Evolutionary conservation across 2,888 invertebrate species (phyloP).

Genomic region (Apodemia mormo): DNA sequence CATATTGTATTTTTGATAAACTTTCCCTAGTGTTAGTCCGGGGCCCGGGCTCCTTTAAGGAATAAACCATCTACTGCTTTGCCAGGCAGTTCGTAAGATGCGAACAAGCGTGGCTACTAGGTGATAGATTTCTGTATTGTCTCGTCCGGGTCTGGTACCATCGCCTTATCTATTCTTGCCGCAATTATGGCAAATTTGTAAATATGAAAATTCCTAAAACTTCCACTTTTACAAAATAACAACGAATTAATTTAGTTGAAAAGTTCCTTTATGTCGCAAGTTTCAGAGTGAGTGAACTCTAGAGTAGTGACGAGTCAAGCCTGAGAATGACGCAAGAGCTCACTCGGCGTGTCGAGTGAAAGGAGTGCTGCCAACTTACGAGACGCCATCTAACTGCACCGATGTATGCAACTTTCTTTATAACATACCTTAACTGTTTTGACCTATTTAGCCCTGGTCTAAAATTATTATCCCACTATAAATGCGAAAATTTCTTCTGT

Average conservation of each 20-base stretch:
- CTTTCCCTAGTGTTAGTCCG: too few species aligned
- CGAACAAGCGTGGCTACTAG: too few species aligned
- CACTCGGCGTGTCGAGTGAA: constrained; percentile 13
- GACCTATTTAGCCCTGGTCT: neutral
- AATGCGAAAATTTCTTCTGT: too few species aligned
- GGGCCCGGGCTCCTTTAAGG: too few species aligned
- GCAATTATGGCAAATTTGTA: too few species aligned
- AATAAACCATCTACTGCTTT: too few species aligned
- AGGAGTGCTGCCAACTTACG: constrained; percentile 11
- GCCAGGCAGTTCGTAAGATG: too few species aligned
- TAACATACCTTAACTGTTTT: neutral
- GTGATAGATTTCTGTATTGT: too few species aligned
- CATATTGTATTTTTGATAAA: constrained; percentile 27
- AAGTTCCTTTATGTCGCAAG: neutral
- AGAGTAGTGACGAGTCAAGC: neutral
- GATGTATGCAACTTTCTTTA: constrained; percentile 2
- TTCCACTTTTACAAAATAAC: neutral
- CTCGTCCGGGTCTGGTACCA: too few species aligned
- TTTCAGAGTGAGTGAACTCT: constrained; percentile 5
- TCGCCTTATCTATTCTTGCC: too few species aligned
- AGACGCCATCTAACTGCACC: neutral
- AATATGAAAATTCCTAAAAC: neutral
- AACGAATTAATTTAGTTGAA: neutral
- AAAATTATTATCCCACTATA: neutral
- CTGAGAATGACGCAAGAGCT: constrained; percentile 4